Base-by-base conservation (phyloP, 2,888 invertebrate species). In the Heliothis peltigera region DNA sequence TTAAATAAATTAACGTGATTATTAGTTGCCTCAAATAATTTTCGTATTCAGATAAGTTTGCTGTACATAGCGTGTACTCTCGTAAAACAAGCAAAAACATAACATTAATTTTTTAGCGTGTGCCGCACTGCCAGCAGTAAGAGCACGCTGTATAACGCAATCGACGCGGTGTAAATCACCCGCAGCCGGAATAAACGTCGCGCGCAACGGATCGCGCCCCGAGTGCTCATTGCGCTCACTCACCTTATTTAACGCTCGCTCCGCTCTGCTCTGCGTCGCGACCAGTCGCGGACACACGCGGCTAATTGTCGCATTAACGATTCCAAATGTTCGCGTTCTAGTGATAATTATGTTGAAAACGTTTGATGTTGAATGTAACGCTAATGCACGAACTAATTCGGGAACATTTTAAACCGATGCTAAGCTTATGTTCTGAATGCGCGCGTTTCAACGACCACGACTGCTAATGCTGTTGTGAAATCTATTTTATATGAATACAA, bases 171-270 rank as follows among this genome's bases (percentile, higher is more conserved):
- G 48, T 80, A 65, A 77, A 57, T 80, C 77, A 70, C 55, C 51
- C 53, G 47, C 77, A 73, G 48, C 19, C 56, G 46, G 55, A 67
- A 76, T 77, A 69, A 68, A 72, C 51, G 81, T 82, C 80, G 71
- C 65, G 59, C 61, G 54, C 82, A 79, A 66, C 73, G 70, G 65
- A 69, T 60, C 59, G 28, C 55, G 54, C 35, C 39, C n/a, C 6
- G 44, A 32, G 39, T 19, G 52, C 58, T 65, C 46, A 6, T 8
- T 43, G 54, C 58, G 52, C 46, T 43, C 56, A 22, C 52, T 32
- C 69, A 56, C 67, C 59, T 70, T 75, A 66, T 70, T 53, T 58
- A 58, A 44, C 35, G 53, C 49, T 32, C 39, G 10, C 28, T 44
- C 25, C 57, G 18, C 25, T n/a, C 55, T 22, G 39, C 25, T 5